A percentile compares a stretch with the other conserved stretches of the same genome.
phyloP scores from a whole-genome alignment of 2,797 vertebrate genomes.

The Parambassis ranga region DNA sequence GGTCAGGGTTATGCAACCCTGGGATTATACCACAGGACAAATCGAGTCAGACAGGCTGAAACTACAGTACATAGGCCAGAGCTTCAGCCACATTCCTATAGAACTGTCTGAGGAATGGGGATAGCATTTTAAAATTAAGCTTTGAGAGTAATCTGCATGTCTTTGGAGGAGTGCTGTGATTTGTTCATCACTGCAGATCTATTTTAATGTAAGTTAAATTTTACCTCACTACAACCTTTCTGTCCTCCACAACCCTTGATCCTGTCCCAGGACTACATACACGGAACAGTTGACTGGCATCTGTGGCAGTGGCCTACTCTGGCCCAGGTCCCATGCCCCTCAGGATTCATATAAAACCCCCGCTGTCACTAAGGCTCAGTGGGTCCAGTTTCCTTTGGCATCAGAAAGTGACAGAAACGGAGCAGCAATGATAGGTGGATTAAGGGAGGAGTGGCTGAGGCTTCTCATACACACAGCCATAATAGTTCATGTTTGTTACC shows the following conservation, averaged over 20 bases:
- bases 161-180: too few relatives aligned
- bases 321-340: conserved; percentile 33
- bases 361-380: conserved; percentile 13
- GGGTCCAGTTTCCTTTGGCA: conserved; percentile 59
- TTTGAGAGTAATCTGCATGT: too few relatives aligned
- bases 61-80: conserved; percentile 26
- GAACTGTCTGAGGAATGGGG: neutral
- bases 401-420: conserved; percentile 30
- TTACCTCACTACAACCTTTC: neutral
- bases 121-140: too few relatives aligned
- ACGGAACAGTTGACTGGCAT: conserved; percentile 35
- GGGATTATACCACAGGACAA: conserved; percentile 58
- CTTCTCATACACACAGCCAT: neutral
- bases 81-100: conserved; percentile 33
- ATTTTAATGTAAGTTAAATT: neutral
- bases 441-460: conserved; percentile 6
- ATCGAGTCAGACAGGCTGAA: conserved; percentile 68
- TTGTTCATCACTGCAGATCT: neutral
- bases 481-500: conserved; percentile 4
- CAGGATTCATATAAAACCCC: conserved; percentile 40
- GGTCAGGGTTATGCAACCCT: conserved; percentile 64
- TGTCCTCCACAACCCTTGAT: too few relatives aligned
- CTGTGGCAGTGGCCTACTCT: conserved; percentile 25
- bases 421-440: conserved; percentile 1
- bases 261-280: conserved; percentile 7